These are phyloP conservation scores for Streblospio benedicti DNA, from an alignment of 1,140 invertebrate genomes.

Conservation along the genomic window DNA sequence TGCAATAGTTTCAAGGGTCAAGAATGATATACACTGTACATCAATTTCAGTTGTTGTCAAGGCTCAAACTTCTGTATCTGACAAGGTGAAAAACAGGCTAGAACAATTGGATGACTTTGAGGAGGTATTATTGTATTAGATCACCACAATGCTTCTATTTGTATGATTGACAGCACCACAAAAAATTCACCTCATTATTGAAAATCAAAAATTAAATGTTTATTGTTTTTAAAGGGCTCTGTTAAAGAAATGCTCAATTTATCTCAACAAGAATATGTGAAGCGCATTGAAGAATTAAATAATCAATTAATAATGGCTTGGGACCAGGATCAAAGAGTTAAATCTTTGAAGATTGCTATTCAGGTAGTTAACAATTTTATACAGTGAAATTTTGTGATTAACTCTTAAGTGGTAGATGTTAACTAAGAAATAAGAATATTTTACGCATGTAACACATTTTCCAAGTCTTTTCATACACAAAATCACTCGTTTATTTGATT, in stretches of 20 bases:
- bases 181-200: no score
- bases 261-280: conserved; percentile 83
- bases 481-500: conserved; percentile 35
- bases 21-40: not conserved
- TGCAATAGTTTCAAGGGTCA: not conserved
- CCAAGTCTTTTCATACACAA: not conserved
- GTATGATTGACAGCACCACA: no score
- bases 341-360: conserved; percentile 91
- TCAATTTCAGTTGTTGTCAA: conserved; percentile 13
- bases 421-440: not conserved
- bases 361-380: no score
- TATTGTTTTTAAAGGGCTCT: no score
- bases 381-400: no score
- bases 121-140: conserved; percentile 41
- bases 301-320: conserved; percentile 79
- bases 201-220: no score
- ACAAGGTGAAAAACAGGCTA: conserved; percentile 80
- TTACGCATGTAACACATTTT: not conserved
- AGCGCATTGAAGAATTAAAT: conserved; percentile 78
- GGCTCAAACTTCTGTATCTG: conserved; percentile 56
- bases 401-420: no score
- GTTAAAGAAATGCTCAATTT: conserved; percentile 74
- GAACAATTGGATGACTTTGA: conserved; percentile 93
- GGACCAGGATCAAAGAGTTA: conserved; percentile 87
- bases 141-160: not conserved